Base-by-base conservation (phyloP, 2,888 invertebrate species). In the Pheosia gnoma region DNA sequence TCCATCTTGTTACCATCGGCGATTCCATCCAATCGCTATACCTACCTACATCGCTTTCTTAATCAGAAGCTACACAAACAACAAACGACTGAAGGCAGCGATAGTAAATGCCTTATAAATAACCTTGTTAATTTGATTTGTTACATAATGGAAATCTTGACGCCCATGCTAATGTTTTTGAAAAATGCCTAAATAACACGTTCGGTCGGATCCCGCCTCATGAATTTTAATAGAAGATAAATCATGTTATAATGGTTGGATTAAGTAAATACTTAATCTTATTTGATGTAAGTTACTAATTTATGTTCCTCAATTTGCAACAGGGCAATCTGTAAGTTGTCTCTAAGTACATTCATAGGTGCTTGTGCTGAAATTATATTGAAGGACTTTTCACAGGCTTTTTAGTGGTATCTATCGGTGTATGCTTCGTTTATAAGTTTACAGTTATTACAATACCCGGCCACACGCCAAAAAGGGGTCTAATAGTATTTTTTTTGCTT, bases 141-240 rank as follows among this genome's bases (percentile, higher is more conserved):
- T 8, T 60, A 37, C 10, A 61, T 60, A 59, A 56, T 62, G 45
- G 57, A 53, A 61, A 58, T 54, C 5, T 38, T 59, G 64, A 59
- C 61, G 63, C 65, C 65, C 62, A 13, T 57, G 62, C 39, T 61
- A 57, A 66, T 68, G n/a, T 66, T 59, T 65, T 63, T 55, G 57
- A 8, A 62, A 67, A 65, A 61, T 65, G 51, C 38, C 64, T 59
- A 52, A 70, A 72, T 61, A 70, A 68, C 63, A 61, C 63, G 57
- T 58, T 66, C 58, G 57, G 58, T 62, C 54, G 38, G 63, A 63
- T 61, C 41, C 54, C 53, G 63, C 54, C 63, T 65, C 51, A 70
- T 68, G 74, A 70, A 67, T 74, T 63, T 74, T 74, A 62, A 76
- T 76, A 61, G 36, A 37, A 47, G 38, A 49, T 64, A 61, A 61